A percentile compares a stretch with the other conserved stretches of the same genome.
Evolutionary conservation across 37 sponge, comb jelly and placozoan genomes (phyloP).

Genomic region (Tethya wilhelma): DNA sequence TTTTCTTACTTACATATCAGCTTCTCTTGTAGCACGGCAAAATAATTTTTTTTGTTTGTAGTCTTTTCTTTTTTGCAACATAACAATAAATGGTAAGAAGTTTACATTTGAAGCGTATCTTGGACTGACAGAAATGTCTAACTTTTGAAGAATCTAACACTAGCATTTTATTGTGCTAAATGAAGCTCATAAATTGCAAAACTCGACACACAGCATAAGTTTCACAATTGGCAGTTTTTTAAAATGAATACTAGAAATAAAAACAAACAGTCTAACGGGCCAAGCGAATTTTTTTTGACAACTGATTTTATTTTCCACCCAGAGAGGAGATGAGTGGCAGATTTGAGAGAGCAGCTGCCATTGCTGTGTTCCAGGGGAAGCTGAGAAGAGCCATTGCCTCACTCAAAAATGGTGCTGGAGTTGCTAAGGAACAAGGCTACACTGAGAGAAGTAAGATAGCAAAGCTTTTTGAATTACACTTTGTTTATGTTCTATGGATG

Average conservation of each 20-base stretch:
- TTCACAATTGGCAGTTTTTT: neutral
- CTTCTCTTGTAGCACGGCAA: neutral
- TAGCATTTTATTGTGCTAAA: too few species aligned
- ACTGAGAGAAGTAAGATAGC: conserved; percentile 17
- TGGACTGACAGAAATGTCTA: too few species aligned
- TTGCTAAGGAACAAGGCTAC: conserved; percentile 16
- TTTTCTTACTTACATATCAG: neutral
- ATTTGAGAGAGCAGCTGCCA: conserved; percentile 84
- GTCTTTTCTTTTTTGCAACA: too few species aligned
- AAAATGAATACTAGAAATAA: neutral
- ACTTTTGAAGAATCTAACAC: too few species aligned
- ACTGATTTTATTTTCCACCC: neutral
- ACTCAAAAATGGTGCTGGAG: conserved; percentile 67
- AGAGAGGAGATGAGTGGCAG: conserved; percentile 67
- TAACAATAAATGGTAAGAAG: too few species aligned
- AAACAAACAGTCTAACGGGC: too few species aligned
- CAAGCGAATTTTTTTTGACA: too few species aligned
- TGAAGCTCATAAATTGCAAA: too few species aligned
- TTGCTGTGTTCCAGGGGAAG: conserved; percentile 79
- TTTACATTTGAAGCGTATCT: too few species aligned
- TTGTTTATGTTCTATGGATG: too few species aligned
- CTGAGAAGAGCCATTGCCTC: conserved; percentile 47
- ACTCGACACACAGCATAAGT: too few species aligned
- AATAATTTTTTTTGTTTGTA: conserved; percentile 6
- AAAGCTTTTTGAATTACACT: too few species aligned